Conservation (phyloP, 2,113 vertebrate species). For the Pogonocichla stellata region DNA sequence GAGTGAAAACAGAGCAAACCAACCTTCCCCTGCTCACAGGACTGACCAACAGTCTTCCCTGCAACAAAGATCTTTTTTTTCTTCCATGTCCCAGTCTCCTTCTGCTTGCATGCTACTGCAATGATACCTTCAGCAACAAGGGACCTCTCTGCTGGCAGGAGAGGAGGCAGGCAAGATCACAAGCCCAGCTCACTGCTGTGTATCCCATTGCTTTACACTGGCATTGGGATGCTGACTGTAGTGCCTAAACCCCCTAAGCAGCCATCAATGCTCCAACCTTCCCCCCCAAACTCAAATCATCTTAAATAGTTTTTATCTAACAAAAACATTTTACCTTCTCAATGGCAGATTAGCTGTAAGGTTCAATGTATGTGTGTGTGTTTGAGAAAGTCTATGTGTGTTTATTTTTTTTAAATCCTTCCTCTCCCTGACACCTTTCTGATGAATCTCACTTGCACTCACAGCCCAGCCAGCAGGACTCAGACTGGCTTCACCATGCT, state of each 20-base stretch:
- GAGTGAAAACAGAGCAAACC: not conserved
- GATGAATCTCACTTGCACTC: not conserved
- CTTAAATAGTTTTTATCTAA: not conserved
- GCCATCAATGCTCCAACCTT: not conserved
- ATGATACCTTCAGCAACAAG: not conserved
- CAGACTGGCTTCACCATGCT: not conserved
- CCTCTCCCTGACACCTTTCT: not conserved
- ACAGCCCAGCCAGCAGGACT: not conserved
- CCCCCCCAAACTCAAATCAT: not conserved
- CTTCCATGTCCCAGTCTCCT: not conserved
- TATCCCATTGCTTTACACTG: not conserved
- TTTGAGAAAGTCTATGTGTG: not conserved
- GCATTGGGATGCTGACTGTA: not conserved
- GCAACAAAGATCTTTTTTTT: not conserved
- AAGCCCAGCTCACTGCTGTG: not conserved
- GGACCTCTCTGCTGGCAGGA: not conserved
- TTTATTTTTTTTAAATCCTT: not conserved
- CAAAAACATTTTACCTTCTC: not conserved
- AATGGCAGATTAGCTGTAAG: not conserved
- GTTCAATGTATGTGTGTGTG: not conserved
- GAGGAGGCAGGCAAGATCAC: not conserved
- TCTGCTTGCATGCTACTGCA: not conserved
- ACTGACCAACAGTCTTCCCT: not conserved
- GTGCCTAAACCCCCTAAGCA: not conserved
- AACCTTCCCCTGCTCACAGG: not conserved